Evolutionary conservation across 2,113 vertebrate genomes (phyloP).

Genomic region (Lophotis ruficrista): DNA sequence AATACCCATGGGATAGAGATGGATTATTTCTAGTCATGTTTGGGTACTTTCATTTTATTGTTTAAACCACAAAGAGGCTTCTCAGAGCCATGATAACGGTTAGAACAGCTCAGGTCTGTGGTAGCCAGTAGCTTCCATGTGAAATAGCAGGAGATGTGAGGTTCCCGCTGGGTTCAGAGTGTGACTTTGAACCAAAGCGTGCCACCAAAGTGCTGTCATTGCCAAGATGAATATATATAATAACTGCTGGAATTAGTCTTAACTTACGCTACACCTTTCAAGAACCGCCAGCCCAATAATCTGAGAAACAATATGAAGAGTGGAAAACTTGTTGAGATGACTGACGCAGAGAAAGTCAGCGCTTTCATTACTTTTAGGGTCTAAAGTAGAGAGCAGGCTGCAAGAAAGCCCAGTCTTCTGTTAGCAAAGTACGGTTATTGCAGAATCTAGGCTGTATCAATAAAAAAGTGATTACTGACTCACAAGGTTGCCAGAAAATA

Average conservation of each 20-base stretch:
- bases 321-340: neutral
- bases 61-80: neutral
- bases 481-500: neutral
- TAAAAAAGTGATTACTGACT: neutral
- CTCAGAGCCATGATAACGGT: neutral
- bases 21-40: neutral
- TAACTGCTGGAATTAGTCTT: neutral
- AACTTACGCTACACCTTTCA: neutral
- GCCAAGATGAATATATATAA: neutral
- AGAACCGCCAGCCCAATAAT: neutral
- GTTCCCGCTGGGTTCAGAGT: neutral
- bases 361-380: neutral
- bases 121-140: neutral
- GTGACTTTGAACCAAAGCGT: neutral
- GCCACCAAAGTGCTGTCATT: neutral
- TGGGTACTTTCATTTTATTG: neutral
- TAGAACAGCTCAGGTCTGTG: neutral
- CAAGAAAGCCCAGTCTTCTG: neutral
- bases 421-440: neutral
- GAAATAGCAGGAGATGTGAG: neutral
- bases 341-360: neutral
- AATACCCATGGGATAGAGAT: neutral
- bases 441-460: neutral
- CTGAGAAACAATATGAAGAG: neutral
- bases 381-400: neutral